Evolutionary conservation across 2,888 invertebrate species (phyloP).

Genomic region (Epicampocera succincta): DNA sequence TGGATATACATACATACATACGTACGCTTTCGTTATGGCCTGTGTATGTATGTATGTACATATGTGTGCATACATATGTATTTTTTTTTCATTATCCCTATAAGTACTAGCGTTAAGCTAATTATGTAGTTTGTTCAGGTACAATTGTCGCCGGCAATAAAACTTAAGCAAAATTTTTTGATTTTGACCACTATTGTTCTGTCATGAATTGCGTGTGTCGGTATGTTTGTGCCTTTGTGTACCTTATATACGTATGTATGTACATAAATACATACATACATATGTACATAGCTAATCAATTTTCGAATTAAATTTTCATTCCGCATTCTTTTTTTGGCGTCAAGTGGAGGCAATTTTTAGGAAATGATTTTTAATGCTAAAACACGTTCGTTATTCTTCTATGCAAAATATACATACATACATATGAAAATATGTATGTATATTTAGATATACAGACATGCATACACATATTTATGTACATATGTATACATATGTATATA

Average conservation of each 20-base stretch:
- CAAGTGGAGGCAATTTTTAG: conserved; percentile 43
- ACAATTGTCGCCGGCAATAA: conserved; percentile 6
- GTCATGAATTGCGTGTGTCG: neutral
- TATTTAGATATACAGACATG: neutral
- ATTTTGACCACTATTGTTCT: conserved; percentile 34
- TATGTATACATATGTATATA: no score
- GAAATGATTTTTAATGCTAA: conserved; percentile 59
- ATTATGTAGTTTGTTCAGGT: conserved; percentile 56
- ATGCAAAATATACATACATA: conserved; percentile 1
- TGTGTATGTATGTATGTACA: no score
- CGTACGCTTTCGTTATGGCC: no score
- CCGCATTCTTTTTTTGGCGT: conserved; percentile 50
- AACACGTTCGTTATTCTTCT: conserved; percentile 50
- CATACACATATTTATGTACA: neutral
- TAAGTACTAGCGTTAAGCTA: neutral
- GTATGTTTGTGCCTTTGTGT: neutral
- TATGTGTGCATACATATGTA: no score
- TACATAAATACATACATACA: neutral
- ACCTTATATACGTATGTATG: no score
- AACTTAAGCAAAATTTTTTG: conserved; percentile 1
- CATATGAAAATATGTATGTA: neutral
- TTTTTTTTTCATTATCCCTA: neutral
- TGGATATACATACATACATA: no score
- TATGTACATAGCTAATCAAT: conserved; percentile 5
- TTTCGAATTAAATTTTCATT: conserved; percentile 41